Evolutionary conservation across 2,888 invertebrate species (phyloP).

Genomic region (Lucinisca nassula): DNA sequence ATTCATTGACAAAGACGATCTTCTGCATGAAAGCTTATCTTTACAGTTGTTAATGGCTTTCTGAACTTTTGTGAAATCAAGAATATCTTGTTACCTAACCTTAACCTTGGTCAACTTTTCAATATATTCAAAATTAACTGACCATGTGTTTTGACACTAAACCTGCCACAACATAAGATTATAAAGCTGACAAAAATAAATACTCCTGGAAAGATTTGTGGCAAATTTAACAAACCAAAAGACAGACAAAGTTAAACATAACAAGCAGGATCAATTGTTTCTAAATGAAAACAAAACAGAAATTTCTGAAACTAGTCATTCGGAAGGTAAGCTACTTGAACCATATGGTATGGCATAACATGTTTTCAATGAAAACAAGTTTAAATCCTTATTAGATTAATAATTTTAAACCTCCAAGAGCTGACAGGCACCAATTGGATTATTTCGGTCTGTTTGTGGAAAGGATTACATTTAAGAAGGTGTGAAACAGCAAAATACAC

Average conservation of each 20-base stretch:
- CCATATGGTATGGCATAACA: background rate
- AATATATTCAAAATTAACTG: background rate
- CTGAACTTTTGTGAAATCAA: background rate
- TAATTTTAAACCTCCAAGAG: background rate
- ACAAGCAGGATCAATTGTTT: background rate
- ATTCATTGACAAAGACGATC: background rate
- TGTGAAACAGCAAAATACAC: background rate
- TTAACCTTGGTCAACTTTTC: background rate
- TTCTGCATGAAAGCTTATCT: background rate
- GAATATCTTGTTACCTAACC: background rate
- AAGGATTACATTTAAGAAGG: background rate
- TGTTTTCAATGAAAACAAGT: background rate
- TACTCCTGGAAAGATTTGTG: background rate
- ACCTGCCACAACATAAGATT: background rate
- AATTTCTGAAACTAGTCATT: background rate
- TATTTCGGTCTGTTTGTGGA: background rate
- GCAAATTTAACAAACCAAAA: background rate
- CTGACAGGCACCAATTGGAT: conserved; percentile 13
- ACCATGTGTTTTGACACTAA: background rate
- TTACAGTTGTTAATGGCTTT: background rate
- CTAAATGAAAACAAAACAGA: conserved; percentile 5
- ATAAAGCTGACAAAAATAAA: background rate
- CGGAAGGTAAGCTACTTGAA: background rate
- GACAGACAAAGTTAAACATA: background rate
- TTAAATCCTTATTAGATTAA: background rate